phyloP scores from a whole-genome alignment of 2,888 invertebrate species.

The Campopleginae sp. region DNA sequence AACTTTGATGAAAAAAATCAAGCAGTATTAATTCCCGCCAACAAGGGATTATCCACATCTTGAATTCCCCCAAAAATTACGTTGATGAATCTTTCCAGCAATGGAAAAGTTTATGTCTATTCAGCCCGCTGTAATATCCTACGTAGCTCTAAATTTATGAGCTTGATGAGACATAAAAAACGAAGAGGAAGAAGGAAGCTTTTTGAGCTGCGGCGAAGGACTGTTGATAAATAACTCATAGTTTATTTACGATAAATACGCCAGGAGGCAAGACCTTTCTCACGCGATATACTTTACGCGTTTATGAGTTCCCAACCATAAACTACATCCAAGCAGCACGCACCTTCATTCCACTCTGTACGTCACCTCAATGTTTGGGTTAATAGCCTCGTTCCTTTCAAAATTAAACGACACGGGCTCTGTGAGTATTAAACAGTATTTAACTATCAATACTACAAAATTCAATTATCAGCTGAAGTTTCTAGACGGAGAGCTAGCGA shows the following conservation, averaged over 20 bases:
- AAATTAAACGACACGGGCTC: background rate
- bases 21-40: background rate
- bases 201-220: background rate
- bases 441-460: background rate
- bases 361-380: conserved; percentile 47
- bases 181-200: conserved; percentile 23
- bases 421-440: background rate
- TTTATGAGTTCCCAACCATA: conserved; percentile 35
- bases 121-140: background rate
- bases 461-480: background rate
- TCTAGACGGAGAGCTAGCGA: background rate
- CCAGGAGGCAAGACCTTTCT: conserved; percentile 4
- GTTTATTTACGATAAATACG: conserved; percentile 54
- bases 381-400: conserved; percentile 32
- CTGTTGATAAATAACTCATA: conserved; percentile 39
- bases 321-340: conserved; percentile 30
- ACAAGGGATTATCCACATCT: background rate
- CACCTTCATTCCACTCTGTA: background rate
- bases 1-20: background rate
- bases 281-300: conserved; percentile 37
- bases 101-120: background rate
- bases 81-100: background rate
- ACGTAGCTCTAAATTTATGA: conserved; percentile 23
- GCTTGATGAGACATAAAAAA: conserved; percentile 12
- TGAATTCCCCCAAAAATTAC: background rate